Base-by-base conservation (phyloP, 2,888 invertebrate genomes). In the Limulus polyphemus region DNA sequence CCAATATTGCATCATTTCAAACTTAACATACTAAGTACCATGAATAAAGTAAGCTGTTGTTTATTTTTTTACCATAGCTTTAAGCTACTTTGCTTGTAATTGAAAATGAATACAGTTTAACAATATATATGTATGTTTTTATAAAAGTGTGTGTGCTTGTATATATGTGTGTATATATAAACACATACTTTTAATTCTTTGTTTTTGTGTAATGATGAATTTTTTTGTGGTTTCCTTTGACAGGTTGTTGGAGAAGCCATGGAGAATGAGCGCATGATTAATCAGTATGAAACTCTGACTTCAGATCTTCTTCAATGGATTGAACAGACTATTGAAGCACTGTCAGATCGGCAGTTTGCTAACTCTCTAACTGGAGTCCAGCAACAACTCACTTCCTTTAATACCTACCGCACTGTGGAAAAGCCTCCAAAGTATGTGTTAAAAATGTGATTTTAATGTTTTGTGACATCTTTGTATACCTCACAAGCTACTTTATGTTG, bases 221-320 rank as follows among this genome's bases (percentile, higher is more conserved):
- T 32, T 32, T 32, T 32, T 32, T 32, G 5, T 32, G 32, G 32
- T 32, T n/a, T n/a, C n/a, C n/a, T 55, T 57, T 68, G 67, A 47
- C 66, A 78, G 78, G 81, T 99, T 11, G 93, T 99, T 63, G 97
- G 97, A 71, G 94, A 97, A 74, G 94, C 98, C 12, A 93, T 98
- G 90, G 98, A 98, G 78, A 95, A 97, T 74, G 98, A 99, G 70
- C 86, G 90, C 71, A 93, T 95, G 90, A 88, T 97, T 73, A 84
- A 87, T 72, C 93, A 98, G 73, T 99, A 99, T 75, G 99, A 99
- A 79, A 85, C 87, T 48, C 83, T 99, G 67, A 98, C 97, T 79
- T 90, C 90, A 71, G 92, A 95, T 73, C 81, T 97, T 54, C 79
- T 97, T 70, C 84, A 90, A 74, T 99, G 99, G 99, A 99, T 99